Conservation (phyloP, 2,113 vertebrate genomes). For the Paedocypris sp. region DNA sequence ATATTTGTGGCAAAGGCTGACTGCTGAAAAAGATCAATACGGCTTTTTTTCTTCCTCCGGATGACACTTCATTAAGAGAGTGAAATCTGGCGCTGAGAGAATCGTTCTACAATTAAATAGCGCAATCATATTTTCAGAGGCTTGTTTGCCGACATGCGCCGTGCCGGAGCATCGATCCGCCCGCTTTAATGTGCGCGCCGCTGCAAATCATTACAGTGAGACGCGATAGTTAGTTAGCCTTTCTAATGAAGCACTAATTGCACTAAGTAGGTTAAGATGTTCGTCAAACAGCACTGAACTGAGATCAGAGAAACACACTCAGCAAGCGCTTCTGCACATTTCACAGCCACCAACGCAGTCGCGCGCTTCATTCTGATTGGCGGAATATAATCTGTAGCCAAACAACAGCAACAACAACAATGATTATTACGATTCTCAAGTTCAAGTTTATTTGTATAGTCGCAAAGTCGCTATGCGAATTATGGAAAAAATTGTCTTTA, state of each 20-base stretch:
- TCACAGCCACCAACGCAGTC: no score
- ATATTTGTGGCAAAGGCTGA: constrained; percentile 99
- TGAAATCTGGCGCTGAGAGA: constrained; percentile 96
- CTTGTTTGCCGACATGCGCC: constrained; percentile 99
- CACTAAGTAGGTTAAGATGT: constrained; percentile 99
- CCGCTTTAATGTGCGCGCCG: constrained; percentile 98
- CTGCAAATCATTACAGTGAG: constrained; percentile 99
- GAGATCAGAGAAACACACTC: constrained; percentile 64
- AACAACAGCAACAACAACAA: no score
- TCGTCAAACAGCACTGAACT: constrained; percentile 93
- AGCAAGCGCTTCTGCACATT: no score
- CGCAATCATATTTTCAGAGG: constrained; percentile 99
- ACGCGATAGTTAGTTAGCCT: constrained; percentile 99
- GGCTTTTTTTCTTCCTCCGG: constrained; percentile 73
- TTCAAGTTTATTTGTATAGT: background rate
- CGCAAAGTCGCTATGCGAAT: no score
- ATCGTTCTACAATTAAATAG: constrained; percentile 98
- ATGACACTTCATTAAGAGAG: constrained; percentile 99
- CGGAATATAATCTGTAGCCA: no score
- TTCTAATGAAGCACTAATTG: constrained; percentile 99
- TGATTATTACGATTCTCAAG: no score
- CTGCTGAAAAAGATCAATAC: constrained; percentile 99
- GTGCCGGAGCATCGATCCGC: constrained; percentile 99
- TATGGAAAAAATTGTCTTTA: background rate
- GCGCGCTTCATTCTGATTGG: no score